These are phyloP conservation scores for silkworm (Bombyx mori) DNA, from an alignment of 1,140 invertebrate genomes.

Conservation along the genomic window DNA sequence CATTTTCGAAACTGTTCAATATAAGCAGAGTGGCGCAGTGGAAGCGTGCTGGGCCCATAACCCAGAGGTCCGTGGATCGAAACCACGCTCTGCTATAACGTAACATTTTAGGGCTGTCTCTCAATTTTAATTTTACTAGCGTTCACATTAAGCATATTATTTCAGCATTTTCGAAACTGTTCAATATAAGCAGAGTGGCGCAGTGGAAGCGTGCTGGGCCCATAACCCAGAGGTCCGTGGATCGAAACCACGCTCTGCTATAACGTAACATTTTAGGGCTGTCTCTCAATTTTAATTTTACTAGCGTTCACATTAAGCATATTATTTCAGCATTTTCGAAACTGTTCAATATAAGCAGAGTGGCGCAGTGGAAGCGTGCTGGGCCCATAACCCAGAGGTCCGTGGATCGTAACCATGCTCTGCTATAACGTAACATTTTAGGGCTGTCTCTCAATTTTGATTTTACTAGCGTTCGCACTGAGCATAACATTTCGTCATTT, in stretches of 20 bases:
- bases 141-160: background rate
- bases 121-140: conserved; percentile 1
- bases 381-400: conserved; percentile 46
- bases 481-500: too few relatives aligned
- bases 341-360: conserved; percentile 23
- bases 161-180: too few relatives aligned
- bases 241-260: conserved; percentile 52
- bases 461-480: too few relatives aligned
- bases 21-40: conserved; percentile 39
- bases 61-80: conserved; percentile 48
- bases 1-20: too few relatives aligned
- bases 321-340: too few relatives aligned
- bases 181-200: conserved; percentile 28
- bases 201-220: conserved; percentile 47
- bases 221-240: conserved; percentile 47
- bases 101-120: conserved; percentile 15
- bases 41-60: conserved; percentile 45
- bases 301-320: too few relatives aligned
- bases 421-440: conserved; percentile 41
- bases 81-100: conserved; percentile 56
- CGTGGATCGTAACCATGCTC: conserved; percentile 50
- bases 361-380: conserved; percentile 48
- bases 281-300: background rate
- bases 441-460: conserved; percentile 13
- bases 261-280: conserved; percentile 28